A percentile compares a stretch with the other conserved stretches of the same genome.
Conservation (phyloP, 2,113 vertebrate genomes). For the Rutilus rutilus region DNA sequence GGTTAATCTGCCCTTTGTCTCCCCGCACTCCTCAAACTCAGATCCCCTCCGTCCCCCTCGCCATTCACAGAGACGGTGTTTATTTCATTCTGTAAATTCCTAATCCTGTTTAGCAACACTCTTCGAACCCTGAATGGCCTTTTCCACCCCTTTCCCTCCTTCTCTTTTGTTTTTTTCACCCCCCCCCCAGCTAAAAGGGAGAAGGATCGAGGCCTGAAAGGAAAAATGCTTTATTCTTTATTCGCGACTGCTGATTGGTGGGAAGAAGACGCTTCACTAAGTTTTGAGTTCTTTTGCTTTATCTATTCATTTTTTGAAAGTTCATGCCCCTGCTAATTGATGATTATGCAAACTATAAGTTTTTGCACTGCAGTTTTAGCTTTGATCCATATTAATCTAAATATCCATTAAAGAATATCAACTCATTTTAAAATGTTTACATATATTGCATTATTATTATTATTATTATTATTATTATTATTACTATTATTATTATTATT, state of each 20-base stretch:
- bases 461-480: background rate
- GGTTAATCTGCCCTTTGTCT: slow-evolving; percentile 83
- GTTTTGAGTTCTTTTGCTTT: slow-evolving; percentile 55
- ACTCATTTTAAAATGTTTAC: too few species aligned
- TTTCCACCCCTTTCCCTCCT: slow-evolving; percentile 33
- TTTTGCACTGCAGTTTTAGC: background rate
- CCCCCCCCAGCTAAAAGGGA: slow-evolving; percentile 56
- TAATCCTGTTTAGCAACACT: slow-evolving; percentile 81
- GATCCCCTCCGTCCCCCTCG: slow-evolving; percentile 29
- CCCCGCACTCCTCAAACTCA: slow-evolving; percentile 48
- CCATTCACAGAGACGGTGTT: slow-evolving; percentile 73
- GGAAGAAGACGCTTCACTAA: slow-evolving; percentile 66
- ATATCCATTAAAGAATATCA: background rate
- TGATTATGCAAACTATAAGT: slow-evolving; percentile 59
- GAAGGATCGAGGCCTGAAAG: slow-evolving; percentile 59
- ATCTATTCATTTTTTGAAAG: slow-evolving; percentile 52
- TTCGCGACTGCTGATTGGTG: slow-evolving; percentile 36
- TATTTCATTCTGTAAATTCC: slow-evolving; percentile 71
- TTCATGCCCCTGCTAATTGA: slow-evolving; percentile 73
- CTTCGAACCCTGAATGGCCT: slow-evolving; percentile 68
- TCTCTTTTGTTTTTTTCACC: slow-evolving; percentile 62
- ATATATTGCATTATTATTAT: background rate
- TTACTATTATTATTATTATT: too few species aligned
- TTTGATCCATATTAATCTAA: background rate
- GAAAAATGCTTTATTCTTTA: slow-evolving; percentile 60